Evolutionary conservation across 2,113 vertebrate species (phyloP).

Genomic region (Macroglossus sobrinus): DNA sequence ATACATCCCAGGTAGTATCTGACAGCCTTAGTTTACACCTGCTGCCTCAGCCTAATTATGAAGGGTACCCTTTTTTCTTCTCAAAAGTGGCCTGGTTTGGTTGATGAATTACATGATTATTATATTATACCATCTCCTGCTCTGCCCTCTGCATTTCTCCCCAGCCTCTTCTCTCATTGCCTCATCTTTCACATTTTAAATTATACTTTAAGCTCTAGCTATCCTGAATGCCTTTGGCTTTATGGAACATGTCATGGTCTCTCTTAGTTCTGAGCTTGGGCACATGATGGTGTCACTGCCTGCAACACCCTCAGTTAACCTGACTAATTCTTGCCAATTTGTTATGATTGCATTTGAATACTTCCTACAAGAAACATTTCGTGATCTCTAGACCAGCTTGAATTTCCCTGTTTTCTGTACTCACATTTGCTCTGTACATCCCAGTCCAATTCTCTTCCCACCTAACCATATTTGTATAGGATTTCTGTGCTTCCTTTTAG

Average conservation of each 20-base stretch:
- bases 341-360: not conserved
- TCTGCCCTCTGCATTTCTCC: not conserved
- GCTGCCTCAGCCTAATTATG: conserved; percentile 2
- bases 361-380: not conserved
- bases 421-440: not conserved
- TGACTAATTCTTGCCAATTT: not conserved
- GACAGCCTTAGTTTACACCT: not conserved
- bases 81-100: not conserved
- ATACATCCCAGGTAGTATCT: not conserved
- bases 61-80: not conserved
- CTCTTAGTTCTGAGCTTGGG: not conserved
- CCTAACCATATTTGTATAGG: not conserved
- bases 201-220: not conserved
- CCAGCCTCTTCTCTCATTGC: not conserved
- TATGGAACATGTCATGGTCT: not conserved
- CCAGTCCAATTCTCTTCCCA: not conserved
- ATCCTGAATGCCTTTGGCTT: not conserved
- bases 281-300: not conserved
- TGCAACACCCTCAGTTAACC: not conserved
- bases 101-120: not conserved
- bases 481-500: not conserved
- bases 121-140: not conserved
- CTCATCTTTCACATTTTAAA: not conserved
- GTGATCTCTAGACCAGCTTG: not conserved
- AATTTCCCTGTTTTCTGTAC: not conserved